Base-by-base conservation (phyloP, 1,140 invertebrate genomes). In the Drosophila santomea region DNA sequence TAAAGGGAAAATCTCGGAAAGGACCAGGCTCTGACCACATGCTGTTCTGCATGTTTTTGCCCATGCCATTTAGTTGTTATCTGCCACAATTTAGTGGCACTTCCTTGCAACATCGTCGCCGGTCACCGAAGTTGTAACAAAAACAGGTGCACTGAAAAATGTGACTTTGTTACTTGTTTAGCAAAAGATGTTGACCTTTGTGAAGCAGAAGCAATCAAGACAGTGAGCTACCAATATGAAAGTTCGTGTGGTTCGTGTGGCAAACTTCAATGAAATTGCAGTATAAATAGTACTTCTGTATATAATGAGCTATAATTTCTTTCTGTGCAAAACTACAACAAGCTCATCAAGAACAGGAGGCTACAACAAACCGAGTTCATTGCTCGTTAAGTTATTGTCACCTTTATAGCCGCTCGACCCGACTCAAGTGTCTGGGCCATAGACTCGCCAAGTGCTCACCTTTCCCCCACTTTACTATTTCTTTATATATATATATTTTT, bases 371-470 rank as follows among this genome's bases (percentile, higher is more conserved):
- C 68, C 54, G 75, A 77, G 86, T 90, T 90, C 86, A 90, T 90
- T 90, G 86, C 88, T 91, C 86, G 82, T 90, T 90, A 83, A 82
- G 79, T 90, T 90, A 90, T 90, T 90, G 86, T 90, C 84, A 89
- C 79, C 84, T 89, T 83, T 84, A 80, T 74, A 71, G 77, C 73
- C 73, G 54, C 57, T 74, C 61, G 73, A 68, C 74, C 69, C 63
- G 63, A 76, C 76, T 64, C 69, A 80, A 80, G 81, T 84, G 82
- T 86, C 76, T 80, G 75, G 60, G 45, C 78, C 84, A 80, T 89
- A 88, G 84, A 78, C 66, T 63, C 76, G 81, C 77, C 68, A 72
- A 72, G 67, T 72, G 68, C 67, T 48, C 39, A 45, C 62, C 63
- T 82, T 74, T 76, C 45, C 60, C 55, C 45, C 56, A 17, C 7